Conservation (phyloP, 2,113 vertebrate genomes). For the Amblyopsis rosae region DNA sequence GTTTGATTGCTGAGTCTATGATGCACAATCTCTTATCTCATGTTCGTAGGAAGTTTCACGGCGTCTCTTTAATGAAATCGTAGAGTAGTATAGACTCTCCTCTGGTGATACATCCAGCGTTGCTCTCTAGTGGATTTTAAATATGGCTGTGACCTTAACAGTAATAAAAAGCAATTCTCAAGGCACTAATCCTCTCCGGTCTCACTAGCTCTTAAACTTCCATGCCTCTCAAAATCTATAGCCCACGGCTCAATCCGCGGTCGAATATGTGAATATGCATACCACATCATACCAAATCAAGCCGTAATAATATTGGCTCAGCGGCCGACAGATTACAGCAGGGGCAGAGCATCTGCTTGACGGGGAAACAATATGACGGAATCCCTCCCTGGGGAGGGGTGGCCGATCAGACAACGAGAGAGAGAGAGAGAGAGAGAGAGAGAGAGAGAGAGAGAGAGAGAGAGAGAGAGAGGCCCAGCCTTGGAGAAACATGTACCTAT, state of each 20-base stretch:
- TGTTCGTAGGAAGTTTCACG: conserved; percentile 37
- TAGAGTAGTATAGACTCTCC: conserved; percentile 55
- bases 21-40: conserved; percentile 43
- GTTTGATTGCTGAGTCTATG: conserved; percentile 47
- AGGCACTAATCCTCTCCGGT: conserved; percentile 64
- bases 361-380: conserved; percentile 64
- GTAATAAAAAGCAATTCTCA: conserved; percentile 73
- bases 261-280: conserved; percentile 54
- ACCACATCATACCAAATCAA: too few species aligned
- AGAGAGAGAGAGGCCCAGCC: conserved; percentile 11
- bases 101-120: conserved; percentile 41
- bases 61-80: conserved; percentile 63
- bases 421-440: conserved; percentile 42
- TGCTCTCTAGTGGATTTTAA: conserved; percentile 66
- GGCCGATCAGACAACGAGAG: conserved; percentile 64
- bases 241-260: conserved; percentile 11
- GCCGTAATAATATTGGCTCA: conserved; percentile 67
- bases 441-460: neutral
- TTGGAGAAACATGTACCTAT: conserved; percentile 51
- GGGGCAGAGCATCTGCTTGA: conserved; percentile 68
- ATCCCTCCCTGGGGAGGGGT: conserved; percentile 54
- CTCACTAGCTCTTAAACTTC: conserved; percentile 70
- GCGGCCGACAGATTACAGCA: conserved; percentile 62
- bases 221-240: conserved; percentile 41
- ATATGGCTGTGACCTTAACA: conserved; percentile 70